phyloP scores from a whole-genome alignment of 2,113 vertebrate genomes.

The Peucedramus taeniatus region DNA sequence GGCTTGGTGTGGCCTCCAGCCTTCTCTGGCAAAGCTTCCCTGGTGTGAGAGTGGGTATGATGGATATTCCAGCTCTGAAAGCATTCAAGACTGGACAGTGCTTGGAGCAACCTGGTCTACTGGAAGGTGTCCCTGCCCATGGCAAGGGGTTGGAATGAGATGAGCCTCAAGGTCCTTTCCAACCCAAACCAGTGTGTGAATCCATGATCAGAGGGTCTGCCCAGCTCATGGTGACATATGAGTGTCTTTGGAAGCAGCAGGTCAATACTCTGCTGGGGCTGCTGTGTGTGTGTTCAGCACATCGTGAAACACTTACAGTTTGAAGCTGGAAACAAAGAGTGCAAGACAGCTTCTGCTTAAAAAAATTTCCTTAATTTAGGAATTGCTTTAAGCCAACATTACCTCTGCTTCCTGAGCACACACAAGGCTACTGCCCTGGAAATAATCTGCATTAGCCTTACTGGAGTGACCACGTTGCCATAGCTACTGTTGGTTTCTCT shows the following conservation, averaged over 20 bases:
- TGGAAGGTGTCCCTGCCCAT: neutral
- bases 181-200: neutral
- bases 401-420: conserved; percentile 73
- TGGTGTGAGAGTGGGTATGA: neutral
- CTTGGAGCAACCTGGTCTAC: neutral
- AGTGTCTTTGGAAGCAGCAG: neutral
- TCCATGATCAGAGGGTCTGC: neutral
- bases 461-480: conserved; percentile 76
- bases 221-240: accelerated
- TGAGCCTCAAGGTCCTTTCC: neutral
- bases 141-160: neutral
- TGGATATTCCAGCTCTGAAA: neutral
- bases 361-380: conserved; percentile 48
- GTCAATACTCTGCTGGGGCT: neutral
- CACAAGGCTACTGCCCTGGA: conserved; percentile 72
- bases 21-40: neutral
- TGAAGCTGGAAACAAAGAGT: conserved; percentile 18
- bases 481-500: conserved; percentile 71
- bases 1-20: neutral
- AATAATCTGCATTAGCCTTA: conserved; percentile 72
- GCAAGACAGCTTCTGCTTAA: conserved; percentile 12
- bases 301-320: neutral
- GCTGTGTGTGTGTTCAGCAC: neutral
- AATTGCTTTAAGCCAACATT: conserved; percentile 71
- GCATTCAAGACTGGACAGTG: neutral